Conservation (phyloP, 2,888 invertebrate genomes). For the Pterostichus madidus region DNA sequence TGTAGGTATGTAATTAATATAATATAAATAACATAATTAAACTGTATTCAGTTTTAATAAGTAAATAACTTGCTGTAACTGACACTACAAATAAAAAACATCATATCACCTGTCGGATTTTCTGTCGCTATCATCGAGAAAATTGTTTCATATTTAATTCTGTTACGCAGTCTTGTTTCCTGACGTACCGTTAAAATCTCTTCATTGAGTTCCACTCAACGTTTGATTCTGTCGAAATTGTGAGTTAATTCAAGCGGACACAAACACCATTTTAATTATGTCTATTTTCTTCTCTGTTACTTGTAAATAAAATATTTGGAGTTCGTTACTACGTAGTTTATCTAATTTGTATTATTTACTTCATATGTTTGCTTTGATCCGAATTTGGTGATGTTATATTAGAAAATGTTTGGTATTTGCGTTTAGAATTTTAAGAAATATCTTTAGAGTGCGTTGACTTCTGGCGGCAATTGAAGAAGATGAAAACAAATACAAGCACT, state of each 20-base stretch:
- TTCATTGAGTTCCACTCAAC: background rate
- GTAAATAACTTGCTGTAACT: background rate
- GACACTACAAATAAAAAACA: conserved; percentile 21
- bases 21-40: background rate
- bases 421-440: conserved; percentile 57
- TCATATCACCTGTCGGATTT: conserved; percentile 39
- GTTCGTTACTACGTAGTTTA: conserved; percentile 1
- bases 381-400: conserved; percentile 54
- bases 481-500: conserved; percentile 47
- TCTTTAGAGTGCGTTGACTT: conserved; percentile 51
- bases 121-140: conserved; percentile 13
- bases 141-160: conserved; percentile 7
- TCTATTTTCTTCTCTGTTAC: conserved; percentile 12
- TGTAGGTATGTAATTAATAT: background rate
- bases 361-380: conserved; percentile 40
- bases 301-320: background rate
- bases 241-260: conserved; percentile 36
- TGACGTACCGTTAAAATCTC: conserved; percentile 54
- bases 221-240: background rate
- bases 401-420: conserved; percentile 57
- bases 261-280: conserved; percentile 28
- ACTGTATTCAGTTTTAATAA: background rate
- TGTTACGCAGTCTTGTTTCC: conserved; percentile 28
- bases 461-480: conserved; percentile 12
- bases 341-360: conserved; percentile 43